These are phyloP conservation scores for Isoperla grammatica DNA, from an alignment of 2,888 invertebrate genomes.

Conservation along the genomic window DNA sequence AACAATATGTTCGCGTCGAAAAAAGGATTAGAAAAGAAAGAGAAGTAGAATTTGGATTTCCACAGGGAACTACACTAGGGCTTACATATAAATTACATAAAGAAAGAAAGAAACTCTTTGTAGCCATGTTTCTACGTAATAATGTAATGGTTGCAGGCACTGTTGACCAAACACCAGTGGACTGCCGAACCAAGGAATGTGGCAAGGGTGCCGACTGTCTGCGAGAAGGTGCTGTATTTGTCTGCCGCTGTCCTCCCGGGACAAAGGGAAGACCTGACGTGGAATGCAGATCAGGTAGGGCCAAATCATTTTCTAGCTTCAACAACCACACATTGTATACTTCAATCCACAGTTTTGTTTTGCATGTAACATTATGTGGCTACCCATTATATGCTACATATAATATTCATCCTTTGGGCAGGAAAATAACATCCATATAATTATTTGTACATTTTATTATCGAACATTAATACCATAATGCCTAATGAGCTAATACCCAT, in stretches of 20 bases:
- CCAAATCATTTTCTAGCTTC: slow-evolving; percentile 5
- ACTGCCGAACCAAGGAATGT: slow-evolving; percentile 81
- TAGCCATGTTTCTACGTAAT: too few species aligned
- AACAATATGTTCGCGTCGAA: too few species aligned
- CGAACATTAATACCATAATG: slow-evolving; percentile 19
- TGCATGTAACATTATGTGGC: not conserved
- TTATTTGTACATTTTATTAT: slow-evolving; percentile 23
- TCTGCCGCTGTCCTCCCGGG: slow-evolving; percentile 72
- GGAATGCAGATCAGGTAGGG: slow-evolving; percentile 62
- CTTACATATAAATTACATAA: too few species aligned
- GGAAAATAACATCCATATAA: slow-evolving; percentile 20
- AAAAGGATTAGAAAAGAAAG: too few species aligned
- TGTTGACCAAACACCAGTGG: slow-evolving; percentile 55
- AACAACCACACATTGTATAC: not conserved
- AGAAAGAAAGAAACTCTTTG: too few species aligned
- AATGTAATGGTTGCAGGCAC: slow-evolving; percentile 47
- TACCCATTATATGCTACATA: not conserved
- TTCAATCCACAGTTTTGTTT: not conserved
- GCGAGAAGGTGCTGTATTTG: slow-evolving; percentile 75
- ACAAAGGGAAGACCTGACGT: slow-evolving; percentile 65
- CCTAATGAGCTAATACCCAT: slow-evolving; percentile 13
- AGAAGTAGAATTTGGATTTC: too few species aligned
- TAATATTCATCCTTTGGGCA: too few species aligned
- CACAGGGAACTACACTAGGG: too few species aligned
- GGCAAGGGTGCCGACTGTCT: slow-evolving; percentile 82